These are phyloP conservation scores for Aphaenogaster ashmeadi DNA, from an alignment of 1,140 invertebrate genomes.

Conservation along the genomic window DNA sequence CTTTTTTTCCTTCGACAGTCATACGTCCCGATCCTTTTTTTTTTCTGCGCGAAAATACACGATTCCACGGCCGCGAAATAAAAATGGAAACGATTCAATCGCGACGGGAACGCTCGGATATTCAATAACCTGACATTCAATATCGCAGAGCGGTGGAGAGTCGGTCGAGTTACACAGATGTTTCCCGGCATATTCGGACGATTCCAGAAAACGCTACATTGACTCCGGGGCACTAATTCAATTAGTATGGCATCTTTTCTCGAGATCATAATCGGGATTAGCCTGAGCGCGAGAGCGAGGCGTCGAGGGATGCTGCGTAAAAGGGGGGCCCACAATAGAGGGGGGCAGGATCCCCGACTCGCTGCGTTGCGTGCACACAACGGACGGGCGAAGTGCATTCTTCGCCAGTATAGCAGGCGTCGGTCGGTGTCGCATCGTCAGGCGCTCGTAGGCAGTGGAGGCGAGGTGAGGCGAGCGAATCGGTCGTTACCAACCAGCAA, in stretches of 20 bases:
- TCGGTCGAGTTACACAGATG: conserved; percentile 43
- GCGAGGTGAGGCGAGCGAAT: conserved; percentile 57
- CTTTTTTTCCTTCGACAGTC: not conserved
- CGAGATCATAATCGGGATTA: conserved; percentile 61
- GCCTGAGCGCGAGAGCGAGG: conserved; percentile 36
- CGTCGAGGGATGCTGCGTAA: not conserved
- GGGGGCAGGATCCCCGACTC: not conserved
- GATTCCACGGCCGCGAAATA: conserved; percentile 12
- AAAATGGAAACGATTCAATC: conserved; percentile 32
- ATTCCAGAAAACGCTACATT: conserved; percentile 46
- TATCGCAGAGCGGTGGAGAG: conserved; percentile 3
- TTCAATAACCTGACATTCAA: conserved; percentile 27
- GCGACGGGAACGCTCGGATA: conserved; percentile 26
- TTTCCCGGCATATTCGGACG: not conserved
- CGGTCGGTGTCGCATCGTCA: conserved; percentile 52
- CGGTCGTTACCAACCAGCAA: conserved; percentile 59
- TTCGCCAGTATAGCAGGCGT: conserved; percentile 53
- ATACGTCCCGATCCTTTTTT: not conserved
- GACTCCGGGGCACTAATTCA: conserved; percentile 53
- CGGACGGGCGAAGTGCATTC: conserved; percentile 46
- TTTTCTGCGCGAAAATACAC: not conserved
- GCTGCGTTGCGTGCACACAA: not conserved
- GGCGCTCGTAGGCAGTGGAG: conserved; percentile 27
- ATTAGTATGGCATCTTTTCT: conserved; percentile 60
- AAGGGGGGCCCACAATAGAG: not conserved